Evolutionary conservation across 2,113 vertebrate species (phyloP), one percentile per base, ranked within the genome.

Genomic region (Mandrillus leucophaeus): DNA sequence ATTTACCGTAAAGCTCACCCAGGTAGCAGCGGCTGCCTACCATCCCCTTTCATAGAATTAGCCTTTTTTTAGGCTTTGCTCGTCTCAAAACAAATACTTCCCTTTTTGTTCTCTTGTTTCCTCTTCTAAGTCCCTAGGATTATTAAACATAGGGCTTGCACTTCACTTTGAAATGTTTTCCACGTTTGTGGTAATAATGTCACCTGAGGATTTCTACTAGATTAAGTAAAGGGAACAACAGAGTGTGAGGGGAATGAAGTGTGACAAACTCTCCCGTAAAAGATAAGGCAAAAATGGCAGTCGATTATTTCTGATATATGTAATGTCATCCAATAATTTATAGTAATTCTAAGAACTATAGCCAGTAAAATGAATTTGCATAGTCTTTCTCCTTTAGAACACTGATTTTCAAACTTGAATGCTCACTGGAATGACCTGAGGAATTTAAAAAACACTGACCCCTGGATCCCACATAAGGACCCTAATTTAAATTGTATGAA

Each of bases 131-230:
- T 94, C 43, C 27, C 14, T 5, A 81, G 14, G 12, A 66, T 2
- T 45, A 38, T 80, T 88, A 84, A 73, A 72, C 3, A 38, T 40
- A 86, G 32, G 43, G 6, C 66, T 93, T 83, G 73, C 40, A 14
- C 92, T 97, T 79, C 45, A 90, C 68, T 92, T 81, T 57, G 48
- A 73, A 86, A 78, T 61, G n/a, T 73, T 95, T 95, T 22, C 70
- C 80, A 83, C 11, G 7, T 78, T 32, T 70, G 38, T 59, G n/a
- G 17, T 3, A 43, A 22, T 7, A 84, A 76, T 59, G 30, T 81
- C 84, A 90, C 55, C 73, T 59, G n/a, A 95, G 88, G 79, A 50
- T 43, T 96, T 92, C 23, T 4, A 72, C 23, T 2, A 88, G 64
- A 55, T 35, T 83, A 96, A 82, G 8, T 80, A 23, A 86, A 82